These are phyloP conservation scores for Melitaea cinxia DNA, from an alignment of 1,140 invertebrate species.

Conservation along the genomic window DNA sequence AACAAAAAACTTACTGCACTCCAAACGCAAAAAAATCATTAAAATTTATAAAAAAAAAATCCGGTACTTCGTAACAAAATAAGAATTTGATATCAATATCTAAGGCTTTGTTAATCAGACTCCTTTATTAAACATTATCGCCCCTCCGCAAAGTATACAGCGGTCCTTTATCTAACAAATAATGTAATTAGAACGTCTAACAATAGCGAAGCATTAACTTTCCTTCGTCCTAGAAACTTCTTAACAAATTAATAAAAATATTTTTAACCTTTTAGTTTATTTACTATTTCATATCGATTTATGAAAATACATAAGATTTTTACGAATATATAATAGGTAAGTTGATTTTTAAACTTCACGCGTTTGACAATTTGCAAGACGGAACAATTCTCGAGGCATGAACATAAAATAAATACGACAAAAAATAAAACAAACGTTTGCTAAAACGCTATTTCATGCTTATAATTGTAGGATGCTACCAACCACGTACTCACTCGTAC, in stretches of 20 bases:
- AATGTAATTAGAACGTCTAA: constrained; percentile 13
- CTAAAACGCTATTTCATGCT: no score
- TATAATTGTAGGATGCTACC: neutral
- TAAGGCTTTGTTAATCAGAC: constrained; percentile 8
- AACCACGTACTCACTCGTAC: neutral
- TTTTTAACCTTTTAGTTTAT: neutral
- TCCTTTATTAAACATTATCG: constrained; percentile 11
- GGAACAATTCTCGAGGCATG: no score
- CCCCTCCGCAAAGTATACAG: constrained; percentile 2
- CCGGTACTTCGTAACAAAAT: neutral
- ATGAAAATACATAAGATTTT: no score
- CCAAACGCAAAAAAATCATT: no score
- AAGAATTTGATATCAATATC: neutral
- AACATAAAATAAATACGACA: no score
- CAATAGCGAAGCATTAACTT: neutral
- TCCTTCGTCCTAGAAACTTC: neutral
- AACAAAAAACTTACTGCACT: no score
- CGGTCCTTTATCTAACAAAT: constrained; percentile 16
- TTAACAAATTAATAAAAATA: neutral
- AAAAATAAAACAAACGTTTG: no score
- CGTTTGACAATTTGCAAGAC: no score
- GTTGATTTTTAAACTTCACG: no score
- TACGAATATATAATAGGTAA: no score
- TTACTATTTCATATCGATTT: neutral
- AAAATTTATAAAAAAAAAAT: neutral